Percentiles rank a stretch among this genome's conserved stretches.
Conservation (phyloP, 2,797 vertebrate species). For the Todus mexicanus region DNA sequence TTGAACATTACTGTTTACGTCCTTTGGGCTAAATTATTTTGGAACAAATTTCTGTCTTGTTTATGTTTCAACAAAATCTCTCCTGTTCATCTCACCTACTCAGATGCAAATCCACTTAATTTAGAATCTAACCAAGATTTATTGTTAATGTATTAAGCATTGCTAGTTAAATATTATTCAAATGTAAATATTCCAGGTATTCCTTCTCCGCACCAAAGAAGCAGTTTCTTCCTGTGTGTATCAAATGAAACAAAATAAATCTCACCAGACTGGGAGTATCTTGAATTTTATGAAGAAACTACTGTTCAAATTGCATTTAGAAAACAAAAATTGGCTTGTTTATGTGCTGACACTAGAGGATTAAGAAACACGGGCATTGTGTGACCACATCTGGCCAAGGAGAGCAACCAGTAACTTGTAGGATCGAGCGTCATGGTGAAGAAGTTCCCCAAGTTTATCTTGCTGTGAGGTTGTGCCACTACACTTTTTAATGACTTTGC, state of each 20-base stretch:
- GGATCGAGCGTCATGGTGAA: neutral
- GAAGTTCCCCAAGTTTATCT: neutral
- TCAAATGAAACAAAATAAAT: neutral
- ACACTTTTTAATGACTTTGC: neutral
- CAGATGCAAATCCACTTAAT: constrained; percentile 62
- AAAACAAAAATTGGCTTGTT: neutral
- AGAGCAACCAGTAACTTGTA: neutral
- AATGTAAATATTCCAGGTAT: constrained; percentile 40
- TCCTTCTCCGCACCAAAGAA: constrained; percentile 22
- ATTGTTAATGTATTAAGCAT: constrained; percentile 56
- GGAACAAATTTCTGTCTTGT: constrained; percentile 47
- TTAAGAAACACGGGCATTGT: neutral
- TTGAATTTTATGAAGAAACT: neutral
- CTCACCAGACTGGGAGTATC: neutral
- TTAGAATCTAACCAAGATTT: constrained; percentile 63
- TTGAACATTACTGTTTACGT: neutral
- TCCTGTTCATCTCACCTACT: constrained; percentile 61
- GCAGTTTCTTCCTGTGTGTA: neutral
- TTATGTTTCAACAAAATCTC: constrained; percentile 57
- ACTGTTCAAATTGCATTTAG: neutral
- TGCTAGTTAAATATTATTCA: constrained; percentile 63
- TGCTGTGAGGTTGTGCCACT: neutral
- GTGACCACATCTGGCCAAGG: neutral
- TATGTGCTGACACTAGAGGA: neutral
- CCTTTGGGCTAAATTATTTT: constrained; percentile 48